phyloP scores from a whole-genome alignment of 2,888 invertebrate species.

The Pristionchus arcanus region DNA sequence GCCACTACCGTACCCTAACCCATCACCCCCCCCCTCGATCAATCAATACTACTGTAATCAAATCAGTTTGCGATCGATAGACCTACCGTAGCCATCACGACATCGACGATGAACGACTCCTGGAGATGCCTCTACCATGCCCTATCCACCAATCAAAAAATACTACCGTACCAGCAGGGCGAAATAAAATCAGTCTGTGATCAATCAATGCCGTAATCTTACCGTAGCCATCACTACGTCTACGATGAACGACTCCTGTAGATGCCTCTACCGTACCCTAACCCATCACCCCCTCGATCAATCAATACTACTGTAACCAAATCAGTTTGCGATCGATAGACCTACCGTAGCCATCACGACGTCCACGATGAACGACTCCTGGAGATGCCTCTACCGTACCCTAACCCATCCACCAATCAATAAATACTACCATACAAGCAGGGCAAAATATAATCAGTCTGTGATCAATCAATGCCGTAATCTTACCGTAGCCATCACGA shows the following conservation, averaged over 20 bases:
- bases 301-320: neutral
- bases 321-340: too few relatives aligned
- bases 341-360: constrained; percentile 87
- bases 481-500: constrained; percentile 86
- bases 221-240: constrained; percentile 88
- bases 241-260: constrained; percentile 90
- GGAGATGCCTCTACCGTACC: too few relatives aligned
- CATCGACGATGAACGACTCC: constrained; percentile 91
- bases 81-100: constrained; percentile 87
- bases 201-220: too few relatives aligned
- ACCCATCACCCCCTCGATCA: neutral
- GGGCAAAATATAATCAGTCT: too few relatives aligned
- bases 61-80: too few relatives aligned
- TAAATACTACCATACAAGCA: too few relatives aligned
- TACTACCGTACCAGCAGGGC: too few relatives aligned
- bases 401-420: too few relatives aligned
- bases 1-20: constrained; percentile 81
- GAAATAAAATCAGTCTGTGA: too few relatives aligned
- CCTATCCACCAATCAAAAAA: too few relatives aligned
- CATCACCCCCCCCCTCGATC: neutral
- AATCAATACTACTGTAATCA: constrained; percentile 7
- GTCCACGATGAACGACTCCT: constrained; percentile 92
- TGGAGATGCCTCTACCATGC: constrained; percentile 93
- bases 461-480: too few relatives aligned
- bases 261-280: constrained; percentile 84